Evolutionary conservation across 2,797 vertebrate species (phyloP).

Genomic region (Masticophis lateralis): DNA sequence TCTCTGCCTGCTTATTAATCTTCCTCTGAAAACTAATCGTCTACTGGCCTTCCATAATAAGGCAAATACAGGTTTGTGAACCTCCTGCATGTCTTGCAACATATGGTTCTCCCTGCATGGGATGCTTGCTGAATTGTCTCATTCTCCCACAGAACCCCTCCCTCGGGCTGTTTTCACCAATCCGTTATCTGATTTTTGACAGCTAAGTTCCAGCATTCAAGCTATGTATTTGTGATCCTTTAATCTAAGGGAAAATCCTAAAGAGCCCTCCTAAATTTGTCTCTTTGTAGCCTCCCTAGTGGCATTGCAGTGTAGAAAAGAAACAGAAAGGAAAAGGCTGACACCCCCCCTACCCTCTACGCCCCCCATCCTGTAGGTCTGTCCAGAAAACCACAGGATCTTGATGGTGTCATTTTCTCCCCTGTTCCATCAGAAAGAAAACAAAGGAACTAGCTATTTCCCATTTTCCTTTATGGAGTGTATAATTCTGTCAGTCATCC

Average conservation of each 20-base stretch:
- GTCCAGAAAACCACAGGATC: neutral
- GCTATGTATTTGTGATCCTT: neutral
- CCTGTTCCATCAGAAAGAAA: neutral
- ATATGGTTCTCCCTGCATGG: neutral
- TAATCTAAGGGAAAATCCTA: neutral
- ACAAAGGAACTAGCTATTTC: neutral
- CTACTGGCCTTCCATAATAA: neutral
- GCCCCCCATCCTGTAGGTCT: neutral
- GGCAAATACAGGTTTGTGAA: neutral
- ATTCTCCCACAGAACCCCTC: neutral
- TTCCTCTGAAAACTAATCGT: neutral
- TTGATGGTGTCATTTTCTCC: neutral
- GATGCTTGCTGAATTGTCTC: neutral
- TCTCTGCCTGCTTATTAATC: neutral
- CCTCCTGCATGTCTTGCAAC: neutral
- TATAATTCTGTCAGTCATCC: neutral
- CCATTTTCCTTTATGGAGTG: neutral
- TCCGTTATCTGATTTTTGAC: neutral
- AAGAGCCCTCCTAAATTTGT: neutral
- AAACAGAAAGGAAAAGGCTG: neutral
- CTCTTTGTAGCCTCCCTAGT: neutral
- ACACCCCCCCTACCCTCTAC: neutral
- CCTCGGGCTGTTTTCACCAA: neutral
- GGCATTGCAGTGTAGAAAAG: neutral
- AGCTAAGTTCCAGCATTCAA: neutral